These are phyloP conservation scores for Ivindomyrus marchei DNA, from an alignment of 2,113 vertebrate species.

Conservation along the genomic window DNA sequence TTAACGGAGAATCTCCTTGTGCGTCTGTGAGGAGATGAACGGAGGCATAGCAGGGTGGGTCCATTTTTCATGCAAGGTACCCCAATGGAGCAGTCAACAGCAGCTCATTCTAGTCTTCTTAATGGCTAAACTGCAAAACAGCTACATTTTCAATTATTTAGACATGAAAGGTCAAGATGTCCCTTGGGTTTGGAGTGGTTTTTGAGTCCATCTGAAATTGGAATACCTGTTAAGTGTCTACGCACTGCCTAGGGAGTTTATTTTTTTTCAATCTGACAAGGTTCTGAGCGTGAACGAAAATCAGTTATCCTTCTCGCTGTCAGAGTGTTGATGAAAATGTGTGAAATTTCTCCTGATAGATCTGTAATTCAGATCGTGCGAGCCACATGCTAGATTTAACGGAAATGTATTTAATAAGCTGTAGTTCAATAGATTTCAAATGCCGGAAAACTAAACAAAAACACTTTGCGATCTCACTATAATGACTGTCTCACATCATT, in stretches of 20 bases:
- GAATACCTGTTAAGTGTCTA: constrained; percentile 1
- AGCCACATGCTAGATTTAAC: neutral
- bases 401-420: neutral
- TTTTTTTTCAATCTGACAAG: neutral
- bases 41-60: neutral
- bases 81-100: neutral
- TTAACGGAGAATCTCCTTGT: neutral
- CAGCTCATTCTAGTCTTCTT: neutral
- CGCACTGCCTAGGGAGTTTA: neutral
- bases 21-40: neutral
- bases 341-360: neutral
- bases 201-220: neutral
- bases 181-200: neutral
- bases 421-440: neutral
- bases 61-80: neutral
- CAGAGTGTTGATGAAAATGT: neutral
- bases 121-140: neutral
- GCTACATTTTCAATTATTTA: neutral
- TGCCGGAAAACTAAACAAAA: neutral
- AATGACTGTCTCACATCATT: neutral
- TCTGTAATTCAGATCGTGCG: neutral
- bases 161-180: constrained; percentile 2
- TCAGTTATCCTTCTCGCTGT: neutral
- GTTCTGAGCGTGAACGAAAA: neutral
- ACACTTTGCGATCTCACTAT: neutral